These are phyloP conservation scores for Lepidocyrtoides sp. DNA, from an alignment of 2,888 invertebrate genomes.

Conservation along the genomic window DNA sequence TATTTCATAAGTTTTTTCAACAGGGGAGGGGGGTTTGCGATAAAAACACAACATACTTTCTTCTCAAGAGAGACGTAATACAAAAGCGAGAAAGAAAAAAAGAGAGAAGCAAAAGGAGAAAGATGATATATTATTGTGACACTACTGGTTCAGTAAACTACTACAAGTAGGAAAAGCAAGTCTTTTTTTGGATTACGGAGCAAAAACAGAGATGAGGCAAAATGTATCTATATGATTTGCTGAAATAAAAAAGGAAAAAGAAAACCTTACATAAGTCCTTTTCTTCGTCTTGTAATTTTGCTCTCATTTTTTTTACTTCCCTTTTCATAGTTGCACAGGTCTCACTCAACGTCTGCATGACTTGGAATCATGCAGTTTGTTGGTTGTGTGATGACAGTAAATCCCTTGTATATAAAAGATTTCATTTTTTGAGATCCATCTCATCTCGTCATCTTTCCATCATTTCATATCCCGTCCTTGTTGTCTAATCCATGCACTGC, in stretches of 20 bases:
- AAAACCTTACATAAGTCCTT: slow-evolving; percentile 29
- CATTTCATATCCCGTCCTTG: slow-evolving; percentile 74
- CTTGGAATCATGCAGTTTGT: slow-evolving; percentile 50
- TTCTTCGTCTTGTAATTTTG: slow-evolving; percentile 57
- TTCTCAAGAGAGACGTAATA: slow-evolving; percentile 61
- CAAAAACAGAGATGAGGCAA: slow-evolving; percentile 3
- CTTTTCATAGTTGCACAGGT: slow-evolving; percentile 25
- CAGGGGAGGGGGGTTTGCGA: neutral
- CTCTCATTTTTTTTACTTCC: slow-evolving; percentile 60
- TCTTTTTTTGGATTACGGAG: neutral
- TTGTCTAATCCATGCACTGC: slow-evolving; percentile 75
- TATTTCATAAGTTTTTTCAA: slow-evolving; percentile 66
- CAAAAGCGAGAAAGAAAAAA: slow-evolving; percentile 43
- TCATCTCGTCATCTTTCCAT: slow-evolving; percentile 77
- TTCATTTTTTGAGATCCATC: slow-evolving; percentile 75
- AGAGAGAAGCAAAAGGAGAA: slow-evolving; percentile 47
- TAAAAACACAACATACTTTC: slow-evolving; percentile 58
- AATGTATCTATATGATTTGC: slow-evolving; percentile 11
- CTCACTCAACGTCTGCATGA: neutral
- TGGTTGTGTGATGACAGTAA: slow-evolving; percentile 69
- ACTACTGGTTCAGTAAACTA: slow-evolving; percentile 39
- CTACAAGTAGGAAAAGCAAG: slow-evolving; percentile 1
- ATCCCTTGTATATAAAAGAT: slow-evolving; percentile 74
- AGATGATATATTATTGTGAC: slow-evolving; percentile 71
- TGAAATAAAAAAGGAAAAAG: slow-evolving; percentile 16